These are phyloP conservation scores for Coranthus polyacanthus DNA, from an alignment of 2,797 vertebrate genomes.

Conservation along the genomic window DNA sequence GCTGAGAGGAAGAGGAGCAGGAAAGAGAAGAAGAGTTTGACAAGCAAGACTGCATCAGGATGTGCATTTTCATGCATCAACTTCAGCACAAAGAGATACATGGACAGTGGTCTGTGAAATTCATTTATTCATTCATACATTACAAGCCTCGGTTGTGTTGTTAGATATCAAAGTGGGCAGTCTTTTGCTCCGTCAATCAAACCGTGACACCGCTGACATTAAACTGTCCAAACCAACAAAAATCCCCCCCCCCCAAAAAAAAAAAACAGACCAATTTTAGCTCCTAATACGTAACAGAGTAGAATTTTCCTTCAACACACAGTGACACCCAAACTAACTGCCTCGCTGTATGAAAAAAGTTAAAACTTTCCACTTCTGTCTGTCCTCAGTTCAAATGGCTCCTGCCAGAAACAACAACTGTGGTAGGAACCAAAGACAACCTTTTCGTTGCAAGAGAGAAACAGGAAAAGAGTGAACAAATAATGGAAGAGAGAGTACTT, in stretches of 20 bases:
- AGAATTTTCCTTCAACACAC: slow-evolving; percentile 39
- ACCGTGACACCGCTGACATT: background rate
- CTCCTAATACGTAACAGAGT: slow-evolving; percentile 18
- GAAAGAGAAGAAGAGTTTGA: no score
- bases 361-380: slow-evolving; percentile 55
- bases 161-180: no score
- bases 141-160: no score
- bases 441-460: slow-evolving; percentile 3
- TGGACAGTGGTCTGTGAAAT: background rate
- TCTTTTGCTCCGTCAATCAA: background rate
- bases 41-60: background rate
- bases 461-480: slow-evolving; percentile 15
- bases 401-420: slow-evolving; percentile 65
- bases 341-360: slow-evolving; percentile 12
- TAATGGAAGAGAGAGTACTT: background rate
- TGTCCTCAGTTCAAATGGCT: slow-evolving; percentile 22
- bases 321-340: slow-evolving; percentile 37
- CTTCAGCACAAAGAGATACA: background rate
- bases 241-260: no score
- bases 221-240: background rate
- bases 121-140: no score
- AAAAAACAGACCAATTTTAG: slow-evolving; percentile 31
- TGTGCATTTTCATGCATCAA: no score
- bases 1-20: slow-evolving; percentile 17
- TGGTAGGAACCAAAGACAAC: slow-evolving; percentile 34